phyloP scores from a whole-genome alignment of 2,113 vertebrate species.

The Alexandromys fortis region DNA sequence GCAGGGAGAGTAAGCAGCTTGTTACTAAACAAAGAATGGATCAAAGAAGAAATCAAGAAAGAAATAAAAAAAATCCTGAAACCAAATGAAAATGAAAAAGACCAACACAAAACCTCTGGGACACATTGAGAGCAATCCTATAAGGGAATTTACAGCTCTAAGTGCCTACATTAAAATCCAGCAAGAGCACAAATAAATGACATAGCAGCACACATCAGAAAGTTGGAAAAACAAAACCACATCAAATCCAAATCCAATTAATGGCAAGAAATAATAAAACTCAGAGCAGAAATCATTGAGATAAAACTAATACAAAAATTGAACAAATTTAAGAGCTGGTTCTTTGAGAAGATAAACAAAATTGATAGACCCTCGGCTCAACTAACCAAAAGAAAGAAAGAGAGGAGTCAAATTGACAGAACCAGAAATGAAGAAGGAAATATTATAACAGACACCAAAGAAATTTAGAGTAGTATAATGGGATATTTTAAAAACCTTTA shows the following conservation, averaged over 20 bases:
- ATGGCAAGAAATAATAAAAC: not conserved
- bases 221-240: not conserved
- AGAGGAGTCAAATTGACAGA: not conserved
- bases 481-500: not conserved
- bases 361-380: not conserved
- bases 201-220: not conserved
- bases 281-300: not conserved
- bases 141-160: not conserved
- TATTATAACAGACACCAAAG: not conserved
- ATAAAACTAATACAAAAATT: not conserved
- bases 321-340: not conserved
- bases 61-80: not conserved
- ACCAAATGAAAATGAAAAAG: not conserved
- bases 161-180: not conserved
- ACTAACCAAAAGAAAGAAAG: not conserved
- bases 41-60: not conserved
- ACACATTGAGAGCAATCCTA: not conserved
- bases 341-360: not conserved
- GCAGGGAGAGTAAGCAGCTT: not conserved
- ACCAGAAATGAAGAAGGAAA: not conserved
- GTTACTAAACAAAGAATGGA: not conserved
- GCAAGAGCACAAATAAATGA: not conserved
- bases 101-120: not conserved
- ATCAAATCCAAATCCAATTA: not conserved
- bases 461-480: not conserved